phyloP scores from a whole-genome alignment of 2,113 vertebrate species.

The human (Homo sapiens) region GRCh38 chr5:89449001-89449500 shows the following conservation, averaged over 20 bases:
- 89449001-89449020: neutral
- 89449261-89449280: conserved; percentile 59
- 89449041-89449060: neutral
- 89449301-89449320: conserved; percentile 61
- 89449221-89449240: conserved; percentile 50
- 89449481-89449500: conserved; percentile 37
- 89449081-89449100: neutral
- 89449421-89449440: neutral
- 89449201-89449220: conserved; percentile 68
- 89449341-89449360: neutral
- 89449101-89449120: conserved; percentile 6
- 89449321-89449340: conserved; percentile 42
- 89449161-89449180: conserved; percentile 54
- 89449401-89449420: conserved; percentile 28
- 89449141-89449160: conserved; percentile 49
- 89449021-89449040: neutral
- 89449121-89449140: neutral
- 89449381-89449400: neutral
- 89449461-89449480: neutral
- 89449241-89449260: conserved; percentile 66
- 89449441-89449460: neutral
- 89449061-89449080: neutral
- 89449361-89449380: neutral
- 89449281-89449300: conserved; percentile 61
- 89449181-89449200: conserved; percentile 51